These are phyloP conservation scores for Martes martes DNA, from an alignment of 2,113 vertebrate species.

Conservation along the genomic window DNA sequence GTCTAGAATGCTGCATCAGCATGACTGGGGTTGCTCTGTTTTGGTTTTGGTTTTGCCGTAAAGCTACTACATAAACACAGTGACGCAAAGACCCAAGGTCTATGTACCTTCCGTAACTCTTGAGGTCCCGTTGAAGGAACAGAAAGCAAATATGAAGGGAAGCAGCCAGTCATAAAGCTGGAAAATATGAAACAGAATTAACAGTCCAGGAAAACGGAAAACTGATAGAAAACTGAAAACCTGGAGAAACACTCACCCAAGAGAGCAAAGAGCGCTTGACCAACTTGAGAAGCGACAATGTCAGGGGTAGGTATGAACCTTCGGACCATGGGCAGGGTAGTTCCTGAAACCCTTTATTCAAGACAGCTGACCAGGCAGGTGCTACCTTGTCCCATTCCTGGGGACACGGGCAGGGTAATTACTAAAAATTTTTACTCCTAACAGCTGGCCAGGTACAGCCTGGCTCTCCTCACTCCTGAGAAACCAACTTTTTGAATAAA, in stretches of 20 bases:
- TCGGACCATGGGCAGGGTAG: fast-evolving
- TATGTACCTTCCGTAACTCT: not conserved
- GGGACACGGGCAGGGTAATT: fast-evolving
- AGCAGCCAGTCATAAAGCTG: not conserved
- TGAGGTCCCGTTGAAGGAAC: not conserved
- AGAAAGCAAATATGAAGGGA: not conserved
- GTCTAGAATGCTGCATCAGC: not conserved
- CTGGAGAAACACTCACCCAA: not conserved
- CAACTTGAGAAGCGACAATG: fast-evolving
- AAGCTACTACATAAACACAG: not conserved
- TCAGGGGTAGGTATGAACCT: not conserved
- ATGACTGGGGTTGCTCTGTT: not conserved
- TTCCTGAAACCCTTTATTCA: fast-evolving
- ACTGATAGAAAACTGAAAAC: not conserved
- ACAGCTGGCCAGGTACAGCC: not conserved
- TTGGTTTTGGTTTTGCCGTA: not conserved
- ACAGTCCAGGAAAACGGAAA: not conserved
- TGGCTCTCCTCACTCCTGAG: not conserved
- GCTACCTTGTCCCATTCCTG: not conserved
- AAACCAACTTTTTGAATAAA: not conserved
- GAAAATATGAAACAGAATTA: not conserved
- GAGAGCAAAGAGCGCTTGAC: not conserved
- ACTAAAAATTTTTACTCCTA: not conserved
- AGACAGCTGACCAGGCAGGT: not conserved
- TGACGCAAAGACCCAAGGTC: not conserved